Conservation (phyloP, 2,797 vertebrate genomes). For the Rousettus madagascariensis region DNA sequence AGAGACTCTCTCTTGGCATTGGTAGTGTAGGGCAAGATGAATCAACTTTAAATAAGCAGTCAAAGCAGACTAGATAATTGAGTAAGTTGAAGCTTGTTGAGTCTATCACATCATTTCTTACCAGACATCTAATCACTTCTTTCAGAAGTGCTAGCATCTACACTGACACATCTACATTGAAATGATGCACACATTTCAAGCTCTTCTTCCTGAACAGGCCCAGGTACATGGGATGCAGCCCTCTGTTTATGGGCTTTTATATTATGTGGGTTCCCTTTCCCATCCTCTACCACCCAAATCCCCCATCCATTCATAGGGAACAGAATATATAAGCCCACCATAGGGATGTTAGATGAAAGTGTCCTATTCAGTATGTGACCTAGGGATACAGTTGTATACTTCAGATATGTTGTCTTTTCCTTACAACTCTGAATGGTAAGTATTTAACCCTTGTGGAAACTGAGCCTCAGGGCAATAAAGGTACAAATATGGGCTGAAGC, state of each 20-base stretch:
- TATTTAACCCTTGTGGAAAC: not conserved
- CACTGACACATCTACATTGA: not conserved
- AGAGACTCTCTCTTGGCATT: not conserved
- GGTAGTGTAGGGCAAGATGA: not conserved
- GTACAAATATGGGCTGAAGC: not conserved
- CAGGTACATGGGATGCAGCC: not conserved
- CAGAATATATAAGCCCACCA: not conserved
- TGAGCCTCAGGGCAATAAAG: not conserved
- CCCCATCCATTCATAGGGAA: not conserved
- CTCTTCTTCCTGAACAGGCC: not conserved
- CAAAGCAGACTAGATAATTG: constrained; percentile 70
- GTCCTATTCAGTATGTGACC: not conserved
- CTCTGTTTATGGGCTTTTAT: not conserved
- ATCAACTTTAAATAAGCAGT: constrained; percentile 65
- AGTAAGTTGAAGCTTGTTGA: constrained; percentile 46
- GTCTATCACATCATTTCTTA: constrained; percentile 61
- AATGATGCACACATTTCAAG: not conserved
- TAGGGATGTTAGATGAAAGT: not conserved
- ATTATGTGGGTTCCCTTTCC: not conserved
- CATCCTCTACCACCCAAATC: not conserved
- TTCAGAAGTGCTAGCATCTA: constrained; percentile 42
- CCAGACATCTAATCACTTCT: constrained; percentile 75
- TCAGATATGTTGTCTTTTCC: not conserved
- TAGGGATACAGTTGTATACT: not conserved
- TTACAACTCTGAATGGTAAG: not conserved